Conservation (phyloP, 2,113 vertebrate species). For the Bujurquina vittata region DNA sequence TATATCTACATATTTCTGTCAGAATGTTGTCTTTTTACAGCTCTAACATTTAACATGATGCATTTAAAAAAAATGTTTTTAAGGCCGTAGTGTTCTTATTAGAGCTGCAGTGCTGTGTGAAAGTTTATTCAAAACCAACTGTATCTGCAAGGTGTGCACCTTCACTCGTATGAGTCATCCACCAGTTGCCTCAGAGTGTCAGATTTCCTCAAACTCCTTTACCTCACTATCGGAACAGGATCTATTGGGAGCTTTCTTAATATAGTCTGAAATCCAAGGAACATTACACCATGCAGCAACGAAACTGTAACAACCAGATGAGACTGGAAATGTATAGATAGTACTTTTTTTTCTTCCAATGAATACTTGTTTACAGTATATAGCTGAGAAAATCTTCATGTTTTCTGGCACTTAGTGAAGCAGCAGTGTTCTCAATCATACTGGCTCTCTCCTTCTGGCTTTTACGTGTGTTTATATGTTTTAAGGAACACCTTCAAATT, state of each 20-base stretch:
- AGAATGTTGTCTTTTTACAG: conserved; percentile 15
- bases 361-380: neutral
- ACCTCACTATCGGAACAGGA: conserved; percentile 10
- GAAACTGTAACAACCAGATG: neutral
- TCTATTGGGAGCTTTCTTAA: neutral
- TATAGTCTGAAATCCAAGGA: conserved; percentile 4
- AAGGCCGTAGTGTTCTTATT: conserved; percentile 26
- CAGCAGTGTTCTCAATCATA: neutral
- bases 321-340: conserved; percentile 17
- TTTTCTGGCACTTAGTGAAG: neutral
- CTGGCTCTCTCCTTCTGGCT: neutral
- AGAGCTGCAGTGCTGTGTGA: conserved; percentile 1
- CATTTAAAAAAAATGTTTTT: conserved; percentile 37
- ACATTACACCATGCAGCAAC: neutral
- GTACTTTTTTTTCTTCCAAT: neutral
- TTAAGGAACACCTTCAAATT: neutral
- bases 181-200: conserved; percentile 24
- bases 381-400: neutral
- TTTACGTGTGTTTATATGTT: neutral
- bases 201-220: conserved; percentile 31
- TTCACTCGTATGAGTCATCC: conserved; percentile 46
- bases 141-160: conserved; percentile 25
- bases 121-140: conserved; percentile 21
- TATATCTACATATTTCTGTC: neutral
- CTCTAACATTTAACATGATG: neutral